phyloP scores from a whole-genome alignment of 2,113 vertebrate genomes.

The Sebastes fasciatus region DNA sequence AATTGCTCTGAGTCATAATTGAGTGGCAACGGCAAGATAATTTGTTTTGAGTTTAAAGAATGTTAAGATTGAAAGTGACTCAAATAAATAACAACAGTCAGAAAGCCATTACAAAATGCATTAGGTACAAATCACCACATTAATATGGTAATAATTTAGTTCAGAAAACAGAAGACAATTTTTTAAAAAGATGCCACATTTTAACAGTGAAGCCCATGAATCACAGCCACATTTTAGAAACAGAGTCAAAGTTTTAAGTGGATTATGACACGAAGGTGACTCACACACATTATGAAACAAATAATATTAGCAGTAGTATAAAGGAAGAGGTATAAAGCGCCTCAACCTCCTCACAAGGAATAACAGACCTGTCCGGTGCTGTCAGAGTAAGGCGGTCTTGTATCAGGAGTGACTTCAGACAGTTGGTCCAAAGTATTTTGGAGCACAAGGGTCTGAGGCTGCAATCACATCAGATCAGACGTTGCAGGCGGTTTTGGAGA shows the following conservation, averaged over 20 bases:
- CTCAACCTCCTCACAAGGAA: too few species aligned
- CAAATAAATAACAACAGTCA: constrained; percentile 46
- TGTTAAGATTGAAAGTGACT: constrained; percentile 37
- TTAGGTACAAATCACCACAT: constrained; percentile 32
- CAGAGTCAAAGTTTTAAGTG: constrained; percentile 6
- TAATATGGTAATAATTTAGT: constrained; percentile 22
- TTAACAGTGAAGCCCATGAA: constrained; percentile 3
- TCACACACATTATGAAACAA: background rate
- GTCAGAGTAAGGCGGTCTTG: too few species aligned
- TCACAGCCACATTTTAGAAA: background rate
- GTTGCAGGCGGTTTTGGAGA: too few species aligned
- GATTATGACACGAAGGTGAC: background rate
- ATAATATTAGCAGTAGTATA: background rate
- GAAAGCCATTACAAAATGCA: constrained; percentile 39
- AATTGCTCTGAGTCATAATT: constrained; percentile 55
- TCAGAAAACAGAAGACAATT: background rate
- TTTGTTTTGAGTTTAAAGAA: constrained; percentile 43
- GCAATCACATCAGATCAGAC: too few species aligned
- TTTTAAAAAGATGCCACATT: background rate
- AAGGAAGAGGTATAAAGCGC: too few species aligned
- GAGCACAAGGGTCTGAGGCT: too few species aligned
- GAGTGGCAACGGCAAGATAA: constrained; percentile 49
- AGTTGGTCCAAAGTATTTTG: too few species aligned
- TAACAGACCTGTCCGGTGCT: too few species aligned
- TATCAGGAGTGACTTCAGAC: too few species aligned